Percentiles rank a stretch among this genome's conserved stretches.
phyloP scores from a whole-genome alignment of 2,113 vertebrate species.

The Conger conger region DNA sequence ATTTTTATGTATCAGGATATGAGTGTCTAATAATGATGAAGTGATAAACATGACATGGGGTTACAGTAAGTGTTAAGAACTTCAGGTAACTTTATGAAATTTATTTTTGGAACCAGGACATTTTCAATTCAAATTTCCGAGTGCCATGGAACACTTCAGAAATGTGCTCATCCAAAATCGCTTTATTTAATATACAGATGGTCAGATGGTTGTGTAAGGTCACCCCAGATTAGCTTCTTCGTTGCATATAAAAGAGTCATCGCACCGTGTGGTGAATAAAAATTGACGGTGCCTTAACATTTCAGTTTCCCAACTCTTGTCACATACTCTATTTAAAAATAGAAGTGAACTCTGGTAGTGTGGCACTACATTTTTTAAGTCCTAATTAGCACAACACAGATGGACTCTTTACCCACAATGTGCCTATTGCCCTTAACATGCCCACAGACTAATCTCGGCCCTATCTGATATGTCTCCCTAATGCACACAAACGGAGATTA shows the following conservation, averaged over 20 bases:
- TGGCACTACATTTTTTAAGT: not conserved
- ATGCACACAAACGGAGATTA: not conserved
- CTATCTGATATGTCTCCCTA: not conserved
- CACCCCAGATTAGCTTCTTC: too few relatives aligned
- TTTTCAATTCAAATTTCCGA: too few relatives aligned
- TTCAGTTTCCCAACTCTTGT: not conserved
- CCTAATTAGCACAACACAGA: not conserved
- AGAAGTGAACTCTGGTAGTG: not conserved
- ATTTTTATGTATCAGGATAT: too few relatives aligned
- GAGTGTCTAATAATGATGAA: too few relatives aligned
- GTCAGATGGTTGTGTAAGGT: too few relatives aligned
- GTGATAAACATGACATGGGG: too few relatives aligned
- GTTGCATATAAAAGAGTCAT: not conserved
- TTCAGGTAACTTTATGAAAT: too few relatives aligned
- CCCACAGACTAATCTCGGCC: not conserved
- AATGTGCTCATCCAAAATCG: too few relatives aligned
- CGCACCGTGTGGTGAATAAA: not conserved
- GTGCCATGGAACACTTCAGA: too few relatives aligned
- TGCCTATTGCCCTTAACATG: not conserved
- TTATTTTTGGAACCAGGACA: too few relatives aligned
- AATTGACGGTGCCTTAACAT: not conserved
- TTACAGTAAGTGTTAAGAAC: too few relatives aligned
- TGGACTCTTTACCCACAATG: not conserved
- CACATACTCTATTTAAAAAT: not conserved
- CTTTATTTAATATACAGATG: too few relatives aligned